These are phyloP conservation scores for Sphenodon punctatus DNA, from an alignment of 2,797 vertebrate species.

Conservation along the genomic window DNA sequence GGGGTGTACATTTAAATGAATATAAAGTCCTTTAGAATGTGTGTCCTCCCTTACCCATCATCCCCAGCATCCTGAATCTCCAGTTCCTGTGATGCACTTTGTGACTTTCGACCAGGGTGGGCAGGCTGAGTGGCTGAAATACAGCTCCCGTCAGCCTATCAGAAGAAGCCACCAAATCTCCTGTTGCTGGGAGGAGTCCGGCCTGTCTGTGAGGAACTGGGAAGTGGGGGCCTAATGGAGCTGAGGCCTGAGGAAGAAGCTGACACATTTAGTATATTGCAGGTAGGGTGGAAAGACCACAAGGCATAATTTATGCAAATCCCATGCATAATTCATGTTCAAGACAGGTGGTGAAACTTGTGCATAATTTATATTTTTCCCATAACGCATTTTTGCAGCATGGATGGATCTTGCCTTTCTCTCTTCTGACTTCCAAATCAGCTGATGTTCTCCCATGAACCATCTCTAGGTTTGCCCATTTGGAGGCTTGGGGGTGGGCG, in stretches of 20 bases:
- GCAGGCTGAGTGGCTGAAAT: constrained; percentile 29
- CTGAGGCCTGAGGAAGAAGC: neutral
- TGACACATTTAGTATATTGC: too few species aligned
- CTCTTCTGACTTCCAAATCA: neutral
- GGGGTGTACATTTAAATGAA: too few species aligned
- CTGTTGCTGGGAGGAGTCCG: neutral
- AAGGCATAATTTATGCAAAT: neutral
- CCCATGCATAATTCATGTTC: neutral
- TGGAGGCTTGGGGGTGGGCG: neutral
- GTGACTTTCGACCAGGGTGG: too few species aligned
- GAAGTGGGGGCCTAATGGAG: neutral
- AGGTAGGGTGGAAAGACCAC: too few species aligned
- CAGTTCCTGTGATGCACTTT: too few species aligned
- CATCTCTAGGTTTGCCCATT: accelerated
- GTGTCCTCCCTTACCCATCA: too few species aligned
- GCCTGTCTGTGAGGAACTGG: neutral
- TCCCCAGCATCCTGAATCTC: too few species aligned
- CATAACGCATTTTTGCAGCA: neutral
- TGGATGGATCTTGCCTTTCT: neutral
- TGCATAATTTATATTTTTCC: neutral
- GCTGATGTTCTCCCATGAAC: neutral
- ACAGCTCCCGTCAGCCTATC: neutral
- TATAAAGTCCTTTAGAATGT: too few species aligned
- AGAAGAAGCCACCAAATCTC: neutral
- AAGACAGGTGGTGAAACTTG: too few species aligned